These are phyloP conservation scores for Centruroides vittatus DNA, from an alignment of 1,140 invertebrate genomes.

Conservation along the genomic window DNA sequence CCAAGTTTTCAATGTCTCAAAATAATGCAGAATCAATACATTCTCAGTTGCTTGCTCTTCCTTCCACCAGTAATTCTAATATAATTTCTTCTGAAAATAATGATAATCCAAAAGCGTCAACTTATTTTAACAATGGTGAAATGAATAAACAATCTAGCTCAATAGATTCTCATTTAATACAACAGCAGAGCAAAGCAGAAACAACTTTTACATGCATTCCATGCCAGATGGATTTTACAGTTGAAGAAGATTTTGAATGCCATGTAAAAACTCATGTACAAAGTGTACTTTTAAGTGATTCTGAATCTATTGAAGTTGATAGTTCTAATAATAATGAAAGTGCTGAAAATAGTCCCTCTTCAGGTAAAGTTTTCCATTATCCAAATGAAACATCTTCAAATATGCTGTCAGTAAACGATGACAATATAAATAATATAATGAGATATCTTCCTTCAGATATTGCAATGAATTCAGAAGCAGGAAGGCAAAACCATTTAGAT, in stretches of 20 bases:
- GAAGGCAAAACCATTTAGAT: too few species aligned
- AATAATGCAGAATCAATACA: background rate
- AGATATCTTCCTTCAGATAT: too few species aligned
- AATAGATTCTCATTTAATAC: background rate
- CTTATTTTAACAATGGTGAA: background rate
- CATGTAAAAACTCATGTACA: slow-evolving; percentile 8
- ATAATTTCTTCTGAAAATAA: background rate
- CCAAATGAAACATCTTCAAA: too few species aligned
- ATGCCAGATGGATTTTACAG: slow-evolving; percentile 4
- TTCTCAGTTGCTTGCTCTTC: background rate
- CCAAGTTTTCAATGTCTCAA: background rate
- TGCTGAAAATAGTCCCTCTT: background rate
- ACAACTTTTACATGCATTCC: slow-evolving; percentile 10
- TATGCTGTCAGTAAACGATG: too few species aligned
- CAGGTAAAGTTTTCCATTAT: too few species aligned
- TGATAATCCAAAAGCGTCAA: too few species aligned
- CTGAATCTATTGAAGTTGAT: background rate
- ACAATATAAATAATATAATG: too few species aligned
- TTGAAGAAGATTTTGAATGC: slow-evolving; percentile 8
- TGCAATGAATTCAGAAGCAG: too few species aligned
- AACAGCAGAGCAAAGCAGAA: background rate
- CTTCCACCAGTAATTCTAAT: background rate
- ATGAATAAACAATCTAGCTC: background rate
- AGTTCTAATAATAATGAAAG: background rate
- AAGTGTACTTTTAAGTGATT: background rate